Percentiles rank a stretch among this genome's conserved stretches.
phyloP scores from a whole-genome alignment of 2,797 vertebrate species.

The Distichodus sexfasciatus region DNA sequence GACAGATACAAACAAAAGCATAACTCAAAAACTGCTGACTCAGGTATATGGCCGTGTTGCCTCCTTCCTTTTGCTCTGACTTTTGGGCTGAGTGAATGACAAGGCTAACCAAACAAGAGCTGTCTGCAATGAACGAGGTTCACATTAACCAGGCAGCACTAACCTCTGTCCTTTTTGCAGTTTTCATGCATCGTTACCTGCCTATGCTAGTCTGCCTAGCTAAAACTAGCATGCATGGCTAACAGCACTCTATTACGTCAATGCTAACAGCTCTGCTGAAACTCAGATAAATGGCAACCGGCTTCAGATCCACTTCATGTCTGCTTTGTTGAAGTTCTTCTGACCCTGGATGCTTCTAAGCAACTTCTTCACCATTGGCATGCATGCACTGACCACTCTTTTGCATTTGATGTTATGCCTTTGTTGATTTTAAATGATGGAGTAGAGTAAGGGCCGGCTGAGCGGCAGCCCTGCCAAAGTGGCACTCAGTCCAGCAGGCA shows the following conservation, averaged over 20 bases:
- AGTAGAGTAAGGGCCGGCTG: background rate
- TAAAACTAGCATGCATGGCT: constrained; percentile 36
- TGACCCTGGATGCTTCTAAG: constrained; percentile 1
- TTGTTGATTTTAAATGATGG: background rate
- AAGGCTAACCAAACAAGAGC: constrained; percentile 42
- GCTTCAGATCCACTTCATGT: background rate
- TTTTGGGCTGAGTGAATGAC: constrained; percentile 49
- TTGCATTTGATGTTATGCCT: background rate
- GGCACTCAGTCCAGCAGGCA: background rate
- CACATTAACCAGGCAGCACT: background rate
- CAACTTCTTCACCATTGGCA: background rate
- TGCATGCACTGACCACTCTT: constrained; percentile 25
- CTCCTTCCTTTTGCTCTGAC: constrained; percentile 61
- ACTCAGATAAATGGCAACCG: constrained; percentile 1
- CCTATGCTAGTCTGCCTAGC: constrained; percentile 5
- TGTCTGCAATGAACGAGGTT: constrained; percentile 35
- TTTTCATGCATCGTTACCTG: background rate
- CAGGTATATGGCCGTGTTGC: constrained; percentile 78
- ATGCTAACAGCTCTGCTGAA: constrained; percentile 8
- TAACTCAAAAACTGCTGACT: constrained; percentile 85
- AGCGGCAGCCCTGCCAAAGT: background rate
- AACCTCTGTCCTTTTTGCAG: background rate
- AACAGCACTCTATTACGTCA: constrained; percentile 1
- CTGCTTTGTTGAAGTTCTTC: constrained; percentile 14
- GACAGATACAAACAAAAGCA: constrained; percentile 92